Evolutionary conservation across 2,113 vertebrate genomes (phyloP), one percentile per base, ranked within the genome.

Genomic region (Cyanistes caeruleus): DNA sequence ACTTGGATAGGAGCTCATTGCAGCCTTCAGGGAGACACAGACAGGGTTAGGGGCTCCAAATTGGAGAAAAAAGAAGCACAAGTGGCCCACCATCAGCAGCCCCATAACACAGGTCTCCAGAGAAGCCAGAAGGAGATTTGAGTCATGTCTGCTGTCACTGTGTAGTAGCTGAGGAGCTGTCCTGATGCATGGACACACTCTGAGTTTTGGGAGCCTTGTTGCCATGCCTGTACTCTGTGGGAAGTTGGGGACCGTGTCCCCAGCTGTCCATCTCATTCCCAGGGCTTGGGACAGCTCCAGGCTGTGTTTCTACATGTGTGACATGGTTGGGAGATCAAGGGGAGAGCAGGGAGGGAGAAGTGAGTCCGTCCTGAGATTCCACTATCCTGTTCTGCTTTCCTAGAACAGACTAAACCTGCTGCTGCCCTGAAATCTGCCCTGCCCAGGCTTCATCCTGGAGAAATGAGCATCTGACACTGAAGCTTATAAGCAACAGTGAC

Each of bases 191-290:
- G 31, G 52, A 33, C 20, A 9, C 1, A 0, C 13, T 11, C 14
- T 13, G 43, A 51, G 21, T 48, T 62, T 53, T 5, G 5, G 30
- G 27, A 85, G 10, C 44, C n/a, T 49, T 24, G 11, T 28, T 48
- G 15, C 31, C 0, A 0, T 31, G 7, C 22, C 12, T n/a, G 1
- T 30, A 8, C 7, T 33, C 55, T 7, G 20, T 35, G 1, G 10
- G 30, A 78, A 49, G 21, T 3, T 19, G 10, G 43, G 16, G 5
- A 49, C 17, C 0, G 0, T 19, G 49, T 25, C 10, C 24, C 17
- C 37, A 48, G 64, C 18, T 77, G 24, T 10, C 33, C 59, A 14
- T 37, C 13, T 39, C 0, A 0, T 24, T 31, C 72, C 23, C 35
- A 68, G 52, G 22, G 8, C 22, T 46, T 18, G 20, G 25, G 23